These are phyloP conservation scores for Gallinago paraguaiae DNA, from an alignment of 2,113 vertebrate species.

Conservation along the genomic window DNA sequence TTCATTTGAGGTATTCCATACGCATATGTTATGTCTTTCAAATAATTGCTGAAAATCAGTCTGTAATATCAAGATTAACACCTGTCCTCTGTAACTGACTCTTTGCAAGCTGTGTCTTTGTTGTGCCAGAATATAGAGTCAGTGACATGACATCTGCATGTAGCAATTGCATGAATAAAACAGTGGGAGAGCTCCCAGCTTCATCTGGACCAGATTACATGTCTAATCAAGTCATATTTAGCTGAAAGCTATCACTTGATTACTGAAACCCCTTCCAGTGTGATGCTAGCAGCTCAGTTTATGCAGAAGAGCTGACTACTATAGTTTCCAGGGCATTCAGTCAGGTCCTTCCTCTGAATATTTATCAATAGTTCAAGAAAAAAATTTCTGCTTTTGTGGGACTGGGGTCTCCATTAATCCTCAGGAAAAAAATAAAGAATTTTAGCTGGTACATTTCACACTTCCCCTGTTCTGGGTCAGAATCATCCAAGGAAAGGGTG, in stretches of 20 bases:
- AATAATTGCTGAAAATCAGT: neutral
- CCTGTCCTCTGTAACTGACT: neutral
- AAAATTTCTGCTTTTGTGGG: neutral
- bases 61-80: neutral
- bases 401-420: neutral
- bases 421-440: neutral
- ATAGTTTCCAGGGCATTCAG: neutral
- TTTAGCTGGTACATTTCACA: neutral
- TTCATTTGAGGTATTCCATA: neutral
- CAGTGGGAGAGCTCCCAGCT: neutral
- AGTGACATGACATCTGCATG: neutral
- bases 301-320: neutral
- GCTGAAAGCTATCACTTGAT: neutral
- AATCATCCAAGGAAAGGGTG: neutral
- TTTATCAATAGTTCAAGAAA: neutral
- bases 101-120: neutral
- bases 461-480: neutral
- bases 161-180: neutral
- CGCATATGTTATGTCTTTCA: neutral
- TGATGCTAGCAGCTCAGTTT: neutral
- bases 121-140: neutral
- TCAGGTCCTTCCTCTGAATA: neutral
- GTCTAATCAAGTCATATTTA: constrained; percentile 6
- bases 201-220: neutral
- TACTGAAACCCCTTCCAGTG: neutral